Evolutionary conservation across 23 tunicate genomes (phyloP), one percentile per base, ranked within the genome.

Genomic region (Aplidium turbinatum): DNA sequence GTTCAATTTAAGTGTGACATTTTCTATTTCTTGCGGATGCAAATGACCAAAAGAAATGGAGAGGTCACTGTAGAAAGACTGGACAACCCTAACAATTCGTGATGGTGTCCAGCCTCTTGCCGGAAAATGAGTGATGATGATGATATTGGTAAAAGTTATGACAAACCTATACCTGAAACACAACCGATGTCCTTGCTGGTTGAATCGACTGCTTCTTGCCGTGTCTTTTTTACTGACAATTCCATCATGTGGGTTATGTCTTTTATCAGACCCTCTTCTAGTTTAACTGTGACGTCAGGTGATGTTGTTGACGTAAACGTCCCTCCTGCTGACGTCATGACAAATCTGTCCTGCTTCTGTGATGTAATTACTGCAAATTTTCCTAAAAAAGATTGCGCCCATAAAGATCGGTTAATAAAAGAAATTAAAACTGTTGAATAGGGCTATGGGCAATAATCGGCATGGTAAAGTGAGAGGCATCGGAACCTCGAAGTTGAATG

Each of bases 311-410:
- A 87, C 3, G 66, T 18, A 34, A 87, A 79, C 31, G 31, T 32
- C 11, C 86, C 95, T 3, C 95, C 95, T 11, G 87, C 87, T 67
- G 77, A 34, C 69, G 95, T 75, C 45, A 81, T 69, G 56, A 87
- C 80, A 35, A 87, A 87, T 18, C 95, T 50, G 72, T 87, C 95
- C 33, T 68, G 3, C 57, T 38, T 87, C 16, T 52, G 77, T 66
- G 87, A 29, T 26, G 86, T 87, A 34, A 87, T 81, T 4, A 87
- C 95, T 9, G 81, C 95, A 57, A 81, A 75, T 38, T 87, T 87
- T 33, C 87, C 95, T 87, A 57, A 0, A 78, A 26, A 52, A 21
- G 9, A 42, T 9, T 42, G 16, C 9, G 16, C 16, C 48, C 16
- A 9, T 42, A 9, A 42, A 9, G 48, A 42, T 9, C 13, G 48